Percentiles rank a stretch among this genome's conserved stretches.
Conservation (phyloP, 2,888 invertebrate species). For the Bursaphelenchus okinawaensis region DNA sequence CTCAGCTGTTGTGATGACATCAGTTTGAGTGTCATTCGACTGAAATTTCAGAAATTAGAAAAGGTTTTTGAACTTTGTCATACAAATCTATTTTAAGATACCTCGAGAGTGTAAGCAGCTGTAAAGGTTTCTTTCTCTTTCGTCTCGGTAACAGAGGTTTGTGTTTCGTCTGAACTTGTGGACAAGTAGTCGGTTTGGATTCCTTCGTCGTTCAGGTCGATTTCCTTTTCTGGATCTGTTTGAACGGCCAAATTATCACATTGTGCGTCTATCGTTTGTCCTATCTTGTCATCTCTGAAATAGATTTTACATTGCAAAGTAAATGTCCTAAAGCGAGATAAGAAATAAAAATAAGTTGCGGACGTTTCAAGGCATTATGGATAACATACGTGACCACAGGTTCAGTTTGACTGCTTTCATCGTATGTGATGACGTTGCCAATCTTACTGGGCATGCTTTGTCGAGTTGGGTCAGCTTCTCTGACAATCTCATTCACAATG, state of each 20-base stretch:
- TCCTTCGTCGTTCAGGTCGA: constrained; percentile 26
- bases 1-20: constrained; percentile 36
- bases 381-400: constrained; percentile 27
- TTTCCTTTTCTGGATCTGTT: constrained; percentile 12
- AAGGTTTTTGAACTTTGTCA: not conserved
- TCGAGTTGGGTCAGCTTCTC: constrained; percentile 30
- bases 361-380: too few species aligned
- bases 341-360: too few species aligned
- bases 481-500: constrained; percentile 40
- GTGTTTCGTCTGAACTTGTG: constrained; percentile 11
- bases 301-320: not conserved
- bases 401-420: constrained; percentile 44
- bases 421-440: constrained; percentile 33
- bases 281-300: constrained; percentile 44
- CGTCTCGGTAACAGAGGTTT: constrained; percentile 18
- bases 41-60: constrained; percentile 16
- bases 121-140: constrained; percentile 23
- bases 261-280: constrained; percentile 43
- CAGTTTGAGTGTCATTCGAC: constrained; percentile 45
- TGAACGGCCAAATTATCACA: constrained; percentile 22
- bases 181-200: constrained; percentile 27
- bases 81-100: not conserved
- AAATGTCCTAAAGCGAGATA: not conserved
- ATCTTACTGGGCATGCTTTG: constrained; percentile 24
- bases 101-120: constrained; percentile 1